Base-by-base conservation (phyloP, 2,888 invertebrate species). In the Hybos culiciformis region DNA sequence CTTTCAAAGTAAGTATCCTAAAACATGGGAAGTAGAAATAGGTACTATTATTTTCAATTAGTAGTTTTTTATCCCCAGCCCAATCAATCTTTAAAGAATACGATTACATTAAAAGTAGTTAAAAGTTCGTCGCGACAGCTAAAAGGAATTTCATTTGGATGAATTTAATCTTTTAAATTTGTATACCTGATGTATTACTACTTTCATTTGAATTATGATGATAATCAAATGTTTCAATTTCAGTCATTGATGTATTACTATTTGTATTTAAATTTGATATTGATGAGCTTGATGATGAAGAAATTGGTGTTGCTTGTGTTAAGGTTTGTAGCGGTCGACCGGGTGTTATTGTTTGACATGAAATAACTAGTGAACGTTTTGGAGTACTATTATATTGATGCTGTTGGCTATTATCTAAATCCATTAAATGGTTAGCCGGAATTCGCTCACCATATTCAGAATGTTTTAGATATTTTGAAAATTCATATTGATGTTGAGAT, bases 391-490 rank as follows among this genome's bases (percentile, higher is more conserved):
- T 12, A n/a, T 29, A n/a, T 29, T 29, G 29, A 5, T n/a, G 12
- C 4, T 29, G 29, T n/a, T 29, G 56, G 48, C 59, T 62, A 26
- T 54, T 60, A 52, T 63, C 63, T 49, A 63, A 55, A 51, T 63
- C 63, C 44, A 63, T 56, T 23, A 63, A 53, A 45, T 59, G 61
- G 37, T 51, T 51, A 45, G 51, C 50, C 46, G 23, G 48, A 12
- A 46, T 39, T 42, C 50, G 51, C 31, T 52, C 54, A 36, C 48
- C 57, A 44, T 59, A 64, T 42, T 63, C 63, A 32, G 63, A 59
- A 49, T 65, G 63, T 12, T 64, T 60, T 46, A 63, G 57, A 58
- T 63, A 63, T 55, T 63, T 63, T 41, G 62, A 56, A 49, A 63
- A 63, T 53, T 64, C 63, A 51, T 65, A 65, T 47, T 64, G 62